Conservation (phyloP, 2,797 vertebrate species). For the Alauda arvensis region DNA sequence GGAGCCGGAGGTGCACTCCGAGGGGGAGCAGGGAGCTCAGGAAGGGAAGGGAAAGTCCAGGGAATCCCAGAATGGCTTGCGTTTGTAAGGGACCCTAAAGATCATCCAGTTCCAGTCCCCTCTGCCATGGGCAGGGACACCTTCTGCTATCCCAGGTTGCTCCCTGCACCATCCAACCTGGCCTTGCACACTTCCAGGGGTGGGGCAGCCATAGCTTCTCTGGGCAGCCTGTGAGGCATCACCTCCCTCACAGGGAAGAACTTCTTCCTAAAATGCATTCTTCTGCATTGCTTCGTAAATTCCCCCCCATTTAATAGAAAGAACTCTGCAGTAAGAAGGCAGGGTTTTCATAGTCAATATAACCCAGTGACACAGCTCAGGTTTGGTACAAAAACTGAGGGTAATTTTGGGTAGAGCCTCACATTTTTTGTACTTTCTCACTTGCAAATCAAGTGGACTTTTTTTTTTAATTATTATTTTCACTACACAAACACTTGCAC, state of each 20-base stretch:
- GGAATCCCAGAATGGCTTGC: no score
- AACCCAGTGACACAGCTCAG: accelerated
- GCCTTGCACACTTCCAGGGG: background rate
- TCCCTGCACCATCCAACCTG: accelerated
- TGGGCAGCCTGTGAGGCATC: background rate
- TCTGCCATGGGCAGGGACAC: background rate
- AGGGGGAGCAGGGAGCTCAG: no score
- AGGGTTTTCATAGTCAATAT: background rate
- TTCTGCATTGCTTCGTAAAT: background rate
- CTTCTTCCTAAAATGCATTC: background rate
- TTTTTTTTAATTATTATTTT: background rate
- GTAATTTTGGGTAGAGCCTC: background rate
- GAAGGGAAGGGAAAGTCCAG: background rate
- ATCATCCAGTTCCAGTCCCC: background rate
- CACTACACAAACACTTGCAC: accelerated
- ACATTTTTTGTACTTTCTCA: background rate
- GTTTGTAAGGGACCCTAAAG: background rate
- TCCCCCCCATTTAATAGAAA: accelerated
- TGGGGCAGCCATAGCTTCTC: background rate
- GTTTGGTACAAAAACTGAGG: background rate
- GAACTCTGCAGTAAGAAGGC: background rate
- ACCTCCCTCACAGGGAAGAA: accelerated
- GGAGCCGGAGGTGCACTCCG: accelerated
- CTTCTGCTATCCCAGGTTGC: accelerated
- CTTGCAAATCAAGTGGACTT: background rate